These are phyloP conservation scores for Patella ulyssiponensis DNA, from an alignment of 2,888 invertebrate species.

Conservation along the genomic window DNA sequence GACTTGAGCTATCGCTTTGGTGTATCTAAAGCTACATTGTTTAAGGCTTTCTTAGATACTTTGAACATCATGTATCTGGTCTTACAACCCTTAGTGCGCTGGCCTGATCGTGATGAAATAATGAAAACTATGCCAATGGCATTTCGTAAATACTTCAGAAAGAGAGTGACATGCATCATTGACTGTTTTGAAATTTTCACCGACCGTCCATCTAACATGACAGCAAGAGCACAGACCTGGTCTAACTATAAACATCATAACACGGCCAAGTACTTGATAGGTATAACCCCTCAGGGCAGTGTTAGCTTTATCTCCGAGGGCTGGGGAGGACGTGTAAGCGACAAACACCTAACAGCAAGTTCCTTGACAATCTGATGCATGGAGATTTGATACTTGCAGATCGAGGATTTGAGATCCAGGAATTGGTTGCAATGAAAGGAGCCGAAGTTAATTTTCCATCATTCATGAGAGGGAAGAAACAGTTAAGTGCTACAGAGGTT, in stretches of 20 bases:
- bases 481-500: slow-evolving; percentile 11
- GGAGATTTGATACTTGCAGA: slow-evolving; percentile 33
- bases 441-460: slow-evolving; percentile 18
- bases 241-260: slow-evolving; percentile 49
- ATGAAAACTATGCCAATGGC: slow-evolving; percentile 32
- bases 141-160: slow-evolving; percentile 34
- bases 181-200: slow-evolving; percentile 46
- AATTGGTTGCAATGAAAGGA: neutral
- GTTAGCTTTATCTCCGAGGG: slow-evolving; percentile 44
- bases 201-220: slow-evolving; percentile 40
- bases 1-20: slow-evolving; percentile 29
- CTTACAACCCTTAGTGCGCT: slow-evolving; percentile 22
- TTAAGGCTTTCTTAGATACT: slow-evolving; percentile 16
- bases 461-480: slow-evolving; percentile 16
- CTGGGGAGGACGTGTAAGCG: slow-evolving; percentile 47
- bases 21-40: slow-evolving; percentile 19
- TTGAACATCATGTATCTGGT: slow-evolving; percentile 27
- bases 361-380: slow-evolving; percentile 39
- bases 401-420: slow-evolving; percentile 16
- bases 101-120: slow-evolving; percentile 35
- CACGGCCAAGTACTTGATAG: slow-evolving; percentile 48
- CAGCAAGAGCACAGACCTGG: slow-evolving; percentile 43
- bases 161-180: slow-evolving; percentile 33
- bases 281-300: slow-evolving; percentile 48
- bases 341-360: slow-evolving; percentile 45